phyloP scores from a whole-genome alignment of 2,888 invertebrate species.

The Chaetogeoica ovagalla region DNA sequence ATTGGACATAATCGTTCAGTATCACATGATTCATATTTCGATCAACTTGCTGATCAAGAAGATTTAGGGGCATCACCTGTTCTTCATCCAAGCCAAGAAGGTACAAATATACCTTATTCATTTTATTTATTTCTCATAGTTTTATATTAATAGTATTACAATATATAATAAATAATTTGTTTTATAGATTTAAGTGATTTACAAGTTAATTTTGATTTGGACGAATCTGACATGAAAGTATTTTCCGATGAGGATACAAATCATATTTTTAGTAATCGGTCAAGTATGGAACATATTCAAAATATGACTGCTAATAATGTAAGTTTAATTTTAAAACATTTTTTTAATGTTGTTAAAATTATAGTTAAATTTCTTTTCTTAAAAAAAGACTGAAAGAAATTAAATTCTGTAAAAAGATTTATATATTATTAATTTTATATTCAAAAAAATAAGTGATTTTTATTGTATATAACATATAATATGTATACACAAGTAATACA shows the following conservation, averaged over 20 bases:
- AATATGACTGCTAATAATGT: slow-evolving; percentile 38
- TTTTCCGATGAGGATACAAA: slow-evolving; percentile 82
- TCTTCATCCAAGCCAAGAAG: slow-evolving; percentile 54
- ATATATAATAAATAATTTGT: slow-evolving; percentile 59
- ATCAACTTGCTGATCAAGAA: slow-evolving; percentile 66
- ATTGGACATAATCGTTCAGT: slow-evolving; percentile 69
- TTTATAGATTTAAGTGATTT: slow-evolving; percentile 78
- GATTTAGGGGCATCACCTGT: slow-evolving; percentile 45
- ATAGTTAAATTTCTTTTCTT: too few relatives aligned
- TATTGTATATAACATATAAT: too few relatives aligned
- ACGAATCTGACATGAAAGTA: slow-evolving; percentile 83
- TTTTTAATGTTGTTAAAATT: not conserved
- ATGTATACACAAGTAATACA: too few relatives aligned
- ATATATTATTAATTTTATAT: too few relatives aligned
- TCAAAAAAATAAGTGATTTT: too few relatives aligned
- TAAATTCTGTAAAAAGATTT: too few relatives aligned
- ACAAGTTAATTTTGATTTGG: slow-evolving; percentile 79
- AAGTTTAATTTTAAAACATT: slow-evolving; percentile 16
- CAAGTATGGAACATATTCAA: slow-evolving; percentile 54
- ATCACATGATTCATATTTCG: slow-evolving; percentile 92
- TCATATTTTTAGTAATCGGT: slow-evolving; percentile 56
- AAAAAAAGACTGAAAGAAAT: too few relatives aligned
- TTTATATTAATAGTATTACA: not conserved
- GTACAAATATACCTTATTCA: slow-evolving; percentile 10
- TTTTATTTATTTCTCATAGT: not conserved